Percentiles rank a stretch among this genome's conserved stretches.
These are phyloP conservation scores for Leptinotarsa rubiginosa DNA, from an alignment of 2,888 invertebrate genomes.

Conservation along the genomic window DNA sequence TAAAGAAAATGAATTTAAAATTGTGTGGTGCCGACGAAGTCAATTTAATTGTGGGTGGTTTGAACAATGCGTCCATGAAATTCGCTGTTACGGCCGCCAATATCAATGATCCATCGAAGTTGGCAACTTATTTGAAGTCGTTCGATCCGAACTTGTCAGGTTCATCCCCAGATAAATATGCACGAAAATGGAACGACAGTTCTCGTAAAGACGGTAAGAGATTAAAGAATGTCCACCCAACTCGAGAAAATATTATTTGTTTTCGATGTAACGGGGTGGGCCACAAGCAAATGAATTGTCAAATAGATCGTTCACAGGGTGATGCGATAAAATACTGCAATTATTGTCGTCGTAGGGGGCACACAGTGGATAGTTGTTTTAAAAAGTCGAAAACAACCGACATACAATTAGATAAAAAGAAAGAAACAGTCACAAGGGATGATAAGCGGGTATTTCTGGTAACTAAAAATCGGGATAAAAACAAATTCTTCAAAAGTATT, in stretches of 20 bases:
- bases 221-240: neutral
- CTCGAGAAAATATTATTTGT: neutral
- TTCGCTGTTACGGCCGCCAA: neutral
- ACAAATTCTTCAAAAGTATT: neutral
- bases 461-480: neutral
- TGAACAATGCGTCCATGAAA: neutral
- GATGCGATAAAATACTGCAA: neutral
- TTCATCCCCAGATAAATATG: neutral
- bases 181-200: neutral
- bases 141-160: neutral
- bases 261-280: neutral
- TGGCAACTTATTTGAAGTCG: neutral
- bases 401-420: neutral
- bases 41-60: neutral
- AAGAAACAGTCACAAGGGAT: neutral
- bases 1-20: neutral
- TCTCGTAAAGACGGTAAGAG: neutral
- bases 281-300: neutral
- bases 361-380: neutral
- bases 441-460: neutral
- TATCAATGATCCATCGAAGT: no score
- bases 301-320: neutral
- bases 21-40: neutral
- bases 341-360: neutral
- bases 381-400: neutral